Conservation (phyloP, 2,888 invertebrate species). For the Epinotia brunnichana region DNA sequence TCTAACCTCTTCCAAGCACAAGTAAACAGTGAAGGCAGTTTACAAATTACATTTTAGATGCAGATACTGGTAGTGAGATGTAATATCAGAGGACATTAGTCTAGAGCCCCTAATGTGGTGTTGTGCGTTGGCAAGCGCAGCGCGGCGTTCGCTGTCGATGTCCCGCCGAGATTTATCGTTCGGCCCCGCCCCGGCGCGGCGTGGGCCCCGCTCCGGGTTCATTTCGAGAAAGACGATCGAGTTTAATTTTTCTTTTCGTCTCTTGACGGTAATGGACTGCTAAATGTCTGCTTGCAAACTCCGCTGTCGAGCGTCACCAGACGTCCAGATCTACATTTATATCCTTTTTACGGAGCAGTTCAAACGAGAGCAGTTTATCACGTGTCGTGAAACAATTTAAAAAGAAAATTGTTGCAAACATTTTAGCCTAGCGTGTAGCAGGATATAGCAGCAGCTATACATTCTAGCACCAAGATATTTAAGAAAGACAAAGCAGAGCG, state of each 20-base stretch:
- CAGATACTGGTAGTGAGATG: conserved; percentile 43
- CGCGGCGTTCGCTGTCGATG: conserved; percentile 59
- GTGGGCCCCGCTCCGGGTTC: conserved; percentile 51
- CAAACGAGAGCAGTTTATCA: conserved; percentile 22
- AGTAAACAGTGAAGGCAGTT: conserved; percentile 17
- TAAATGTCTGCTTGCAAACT: conserved; percentile 51
- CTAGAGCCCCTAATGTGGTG: conserved; percentile 63
- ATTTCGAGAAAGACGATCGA: conserved; percentile 61
- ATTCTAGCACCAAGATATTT: conserved; percentile 47
- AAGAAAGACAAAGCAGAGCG: conserved; percentile 55
- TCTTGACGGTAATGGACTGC: conserved; percentile 58
- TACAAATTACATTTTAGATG: conserved; percentile 45
- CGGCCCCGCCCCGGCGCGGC: conserved; percentile 54
- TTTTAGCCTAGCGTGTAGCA: background rate
- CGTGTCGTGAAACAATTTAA: conserved; percentile 19
- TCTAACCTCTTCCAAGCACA: conserved; percentile 17
- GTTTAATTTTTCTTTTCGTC: conserved; percentile 61
- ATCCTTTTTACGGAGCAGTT: conserved; percentile 33
- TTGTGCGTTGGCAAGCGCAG: conserved; percentile 62
- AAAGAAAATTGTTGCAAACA: conserved; percentile 13
- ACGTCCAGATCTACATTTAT: conserved; percentile 42
- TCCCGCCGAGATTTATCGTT: conserved; percentile 67
- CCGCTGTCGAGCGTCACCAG: conserved; percentile 34
- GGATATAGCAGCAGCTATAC: background rate
- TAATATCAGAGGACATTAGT: conserved; percentile 65